A percentile compares a stretch with the other conserved stretches of the same genome.
These are phyloP conservation scores for Chrysocyon brachyurus DNA, from an alignment of 2,797 vertebrate species.

Conservation along the genomic window DNA sequence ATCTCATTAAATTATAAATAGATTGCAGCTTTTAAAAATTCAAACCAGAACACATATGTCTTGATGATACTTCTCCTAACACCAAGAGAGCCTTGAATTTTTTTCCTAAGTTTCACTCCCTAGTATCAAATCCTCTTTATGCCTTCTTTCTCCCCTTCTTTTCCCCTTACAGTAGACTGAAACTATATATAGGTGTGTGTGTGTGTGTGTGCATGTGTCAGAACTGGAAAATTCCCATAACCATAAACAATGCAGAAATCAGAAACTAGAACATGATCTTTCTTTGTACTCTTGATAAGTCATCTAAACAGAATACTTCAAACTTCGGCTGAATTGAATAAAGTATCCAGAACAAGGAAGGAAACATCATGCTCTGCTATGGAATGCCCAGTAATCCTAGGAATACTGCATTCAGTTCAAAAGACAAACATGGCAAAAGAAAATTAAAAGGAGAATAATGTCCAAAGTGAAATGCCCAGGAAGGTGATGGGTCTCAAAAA, in stretches of 20 bases:
- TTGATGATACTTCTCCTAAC: not conserved
- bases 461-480: not conserved
- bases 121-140: constrained; percentile 49
- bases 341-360: constrained; percentile 35
- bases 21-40: constrained; percentile 30
- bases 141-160: constrained; percentile 32
- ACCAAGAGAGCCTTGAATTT: not conserved
- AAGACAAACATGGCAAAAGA: constrained; percentile 3
- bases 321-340: constrained; percentile 20
- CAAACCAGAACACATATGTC: not conserved
- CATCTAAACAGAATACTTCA: constrained; percentile 39
- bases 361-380: not conserved
- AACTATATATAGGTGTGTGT: not conserved
- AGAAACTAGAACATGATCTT: constrained; percentile 18
- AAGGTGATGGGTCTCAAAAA: constrained; percentile 27
- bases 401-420: constrained; percentile 30
- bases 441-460: constrained; percentile 8
- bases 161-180: constrained; percentile 14
- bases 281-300: constrained; percentile 38
- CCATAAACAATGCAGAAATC: constrained; percentile 12
- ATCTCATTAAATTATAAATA: constrained; percentile 30
- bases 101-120: constrained; percentile 38
- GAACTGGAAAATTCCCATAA: not conserved
- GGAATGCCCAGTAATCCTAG: not conserved
- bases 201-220: not conserved